A percentile compares a stretch with the other conserved stretches of the same genome.
Evolutionary conservation across 2,113 vertebrate genomes (phyloP).

Genomic region (Ornithorhynchus anatinus): DNA sequence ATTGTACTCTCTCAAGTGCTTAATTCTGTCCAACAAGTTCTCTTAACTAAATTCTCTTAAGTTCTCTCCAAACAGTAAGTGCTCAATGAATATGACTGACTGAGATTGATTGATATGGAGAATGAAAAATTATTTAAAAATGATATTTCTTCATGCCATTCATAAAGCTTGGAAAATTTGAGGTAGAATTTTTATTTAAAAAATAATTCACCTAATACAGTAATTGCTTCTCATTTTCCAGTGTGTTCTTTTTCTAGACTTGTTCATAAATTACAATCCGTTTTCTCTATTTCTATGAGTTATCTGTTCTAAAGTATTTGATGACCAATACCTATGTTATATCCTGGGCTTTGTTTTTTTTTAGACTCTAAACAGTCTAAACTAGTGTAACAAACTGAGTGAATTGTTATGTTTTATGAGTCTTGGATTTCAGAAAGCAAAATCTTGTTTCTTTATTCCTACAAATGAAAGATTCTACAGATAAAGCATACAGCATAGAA

Average conservation of each 20-base stretch:
- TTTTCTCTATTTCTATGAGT: conserved; percentile 29
- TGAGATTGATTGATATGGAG: conserved; percentile 3
- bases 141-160: conserved; percentile 25
- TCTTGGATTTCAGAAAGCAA: conserved; percentile 66
- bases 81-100: too few species aligned
- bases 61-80: too few species aligned
- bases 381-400: conserved; percentile 61
- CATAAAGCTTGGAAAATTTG: conserved; percentile 25
- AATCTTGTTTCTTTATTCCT: conserved; percentile 78
- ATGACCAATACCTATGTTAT: too few species aligned
- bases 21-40: too few species aligned
- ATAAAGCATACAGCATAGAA: conserved; percentile 75
- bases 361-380: conserved; percentile 59
- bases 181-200: conserved; percentile 15
- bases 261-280: too few species aligned
- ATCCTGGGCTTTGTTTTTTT: background rate
- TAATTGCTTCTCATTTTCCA: conserved; percentile 38
- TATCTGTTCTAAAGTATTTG: too few species aligned
- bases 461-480: conserved; percentile 75
- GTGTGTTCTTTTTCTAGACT: conserved; percentile 34
- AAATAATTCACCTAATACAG: conserved; percentile 12
- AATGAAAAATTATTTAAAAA: conserved; percentile 9
- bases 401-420: conserved; percentile 71
- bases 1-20: too few species aligned
- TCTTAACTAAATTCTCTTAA: too few species aligned